Evolutionary conservation across 1,140 invertebrate species (phyloP).

Genomic region (Zaprionus davidi): DNA sequence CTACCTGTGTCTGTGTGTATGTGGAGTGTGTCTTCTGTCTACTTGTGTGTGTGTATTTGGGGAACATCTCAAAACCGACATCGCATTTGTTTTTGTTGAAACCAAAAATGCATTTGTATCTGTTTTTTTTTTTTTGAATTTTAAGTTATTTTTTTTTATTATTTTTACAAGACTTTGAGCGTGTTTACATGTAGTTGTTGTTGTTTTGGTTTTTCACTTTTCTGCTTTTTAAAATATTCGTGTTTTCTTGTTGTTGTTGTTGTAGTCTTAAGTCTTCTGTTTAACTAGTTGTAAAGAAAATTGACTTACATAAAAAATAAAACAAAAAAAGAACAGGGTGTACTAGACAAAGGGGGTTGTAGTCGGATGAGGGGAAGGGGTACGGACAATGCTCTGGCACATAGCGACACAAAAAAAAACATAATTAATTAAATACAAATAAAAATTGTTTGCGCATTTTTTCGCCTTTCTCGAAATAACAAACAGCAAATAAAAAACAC

Average conservation of each 20-base stretch:
- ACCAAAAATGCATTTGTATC: conserved; percentile 63
- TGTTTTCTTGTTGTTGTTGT: conserved; percentile 21
- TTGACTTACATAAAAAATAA: conserved; percentile 26
- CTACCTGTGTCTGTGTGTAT: conserved; percentile 1
- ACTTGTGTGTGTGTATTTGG: conserved; percentile 13
- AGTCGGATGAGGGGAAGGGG: neutral
- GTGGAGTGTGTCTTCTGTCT: conserved; percentile 3
- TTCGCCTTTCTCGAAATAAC: conserved; percentile 27
- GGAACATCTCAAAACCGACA: neutral
- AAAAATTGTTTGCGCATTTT: conserved; percentile 45
- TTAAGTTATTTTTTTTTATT: conserved; percentile 36
- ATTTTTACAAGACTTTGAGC: conserved; percentile 63
- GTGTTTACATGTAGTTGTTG: conserved; percentile 60
- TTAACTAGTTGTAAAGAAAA: conserved; percentile 34
- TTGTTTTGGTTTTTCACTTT: conserved; percentile 36
- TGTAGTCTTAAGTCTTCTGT: conserved; percentile 22
- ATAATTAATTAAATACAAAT: conserved; percentile 15
- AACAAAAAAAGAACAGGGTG: conserved; percentile 21
- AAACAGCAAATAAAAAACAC: conserved; percentile 32
- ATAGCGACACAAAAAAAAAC: conserved; percentile 14
- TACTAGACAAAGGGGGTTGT: neutral
- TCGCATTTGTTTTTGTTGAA: conserved; percentile 39
- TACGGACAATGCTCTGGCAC: conserved; percentile 11
- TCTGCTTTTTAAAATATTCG: conserved; percentile 26
- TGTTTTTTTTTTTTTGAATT: conserved; percentile 44